phyloP scores from a whole-genome alignment of 2,797 vertebrate species.

The Apodemus agrarius region DNA sequence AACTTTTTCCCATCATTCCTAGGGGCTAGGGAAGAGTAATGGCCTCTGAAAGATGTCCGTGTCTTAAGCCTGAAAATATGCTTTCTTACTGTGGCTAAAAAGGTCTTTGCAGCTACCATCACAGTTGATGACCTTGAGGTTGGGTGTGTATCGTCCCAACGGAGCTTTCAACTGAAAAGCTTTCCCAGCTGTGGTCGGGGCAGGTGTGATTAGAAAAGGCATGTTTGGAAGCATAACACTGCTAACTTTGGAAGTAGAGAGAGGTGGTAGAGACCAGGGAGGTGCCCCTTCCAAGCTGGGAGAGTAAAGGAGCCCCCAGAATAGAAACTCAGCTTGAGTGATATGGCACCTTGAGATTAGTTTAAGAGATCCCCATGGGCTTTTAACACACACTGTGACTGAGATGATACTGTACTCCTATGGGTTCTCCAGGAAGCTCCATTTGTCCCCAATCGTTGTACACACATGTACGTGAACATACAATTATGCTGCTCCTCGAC shows the following conservation, averaged over 20 bases:
- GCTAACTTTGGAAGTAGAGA: not conserved
- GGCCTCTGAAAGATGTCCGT: not conserved
- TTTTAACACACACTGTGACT: not conserved
- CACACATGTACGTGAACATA: not conserved
- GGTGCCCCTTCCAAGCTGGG: not conserved
- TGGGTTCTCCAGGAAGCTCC: not conserved
- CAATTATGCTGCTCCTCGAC: fast-evolving
- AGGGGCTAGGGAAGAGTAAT: not conserved
- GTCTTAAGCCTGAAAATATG: not conserved
- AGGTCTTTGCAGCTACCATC: not conserved
- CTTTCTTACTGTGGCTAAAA: not conserved
- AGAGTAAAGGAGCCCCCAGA: not conserved
- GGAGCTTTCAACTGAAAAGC: not conserved
- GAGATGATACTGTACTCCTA: not conserved
- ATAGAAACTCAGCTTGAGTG: fast-evolving
- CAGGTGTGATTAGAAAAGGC: not conserved
- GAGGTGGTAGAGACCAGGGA: not conserved
- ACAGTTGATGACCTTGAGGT: not conserved
- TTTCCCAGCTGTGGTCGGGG: not conserved
- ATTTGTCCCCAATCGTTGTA: not conserved
- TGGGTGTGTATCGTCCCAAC: not conserved
- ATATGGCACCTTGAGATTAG: not conserved
- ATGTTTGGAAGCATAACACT: not conserved
- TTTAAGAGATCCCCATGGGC: not conserved
- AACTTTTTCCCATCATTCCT: not conserved